Base-by-base conservation (phyloP, 2,113 vertebrate genomes). In the Hippocampus abdominalis region DNA sequence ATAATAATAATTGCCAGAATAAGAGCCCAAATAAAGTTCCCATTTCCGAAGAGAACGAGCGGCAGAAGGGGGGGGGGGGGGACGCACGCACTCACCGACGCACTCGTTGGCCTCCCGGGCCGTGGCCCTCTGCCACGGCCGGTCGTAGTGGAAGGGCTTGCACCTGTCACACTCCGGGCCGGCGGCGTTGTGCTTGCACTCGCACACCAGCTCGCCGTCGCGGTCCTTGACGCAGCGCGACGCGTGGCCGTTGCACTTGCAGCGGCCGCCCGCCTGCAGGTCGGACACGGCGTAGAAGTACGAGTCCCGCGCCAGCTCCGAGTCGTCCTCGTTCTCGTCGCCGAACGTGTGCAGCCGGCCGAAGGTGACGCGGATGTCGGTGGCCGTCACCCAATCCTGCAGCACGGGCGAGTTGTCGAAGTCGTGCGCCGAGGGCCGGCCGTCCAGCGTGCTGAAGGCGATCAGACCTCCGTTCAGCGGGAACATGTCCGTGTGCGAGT, bases 351-450 rank as follows among this genome's bases (percentile, higher is more conserved):
- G 94, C 82, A 99, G 81, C 73, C 96, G 93, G 79, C 93, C 95
- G 90, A 99, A 98, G 71, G 92, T 92, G 81, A 98, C 96, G 53
- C 93, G 92, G 84, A 99, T 95, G 85, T 99, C 96, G 2, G 97
- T 99, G 91, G 97, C 96, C 4, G 97, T 99, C 63, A 99, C 96
- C 97, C 97, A 99, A 93, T 99, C 97, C 93, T 99, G 97, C 73
- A 99, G 92, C 77, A 99, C 97, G 0, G 97, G 97, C 23, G 95
- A 98, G 91, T 94, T 98, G 92, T 98, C 97, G 88, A 98, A 99
- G 93, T 99, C 96, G 91, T 99, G 96, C 51, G 96, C 97, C 10
- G 96, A 96, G 74, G 96, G 97, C 69, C 96, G 87, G 11, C 95
- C 96, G 89, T 98, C 97, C 94, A 98, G 92, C 76, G 96, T 98